phyloP scores from a whole-genome alignment of 2,888 invertebrate genomes.

The Hipparchia semele region DNA sequence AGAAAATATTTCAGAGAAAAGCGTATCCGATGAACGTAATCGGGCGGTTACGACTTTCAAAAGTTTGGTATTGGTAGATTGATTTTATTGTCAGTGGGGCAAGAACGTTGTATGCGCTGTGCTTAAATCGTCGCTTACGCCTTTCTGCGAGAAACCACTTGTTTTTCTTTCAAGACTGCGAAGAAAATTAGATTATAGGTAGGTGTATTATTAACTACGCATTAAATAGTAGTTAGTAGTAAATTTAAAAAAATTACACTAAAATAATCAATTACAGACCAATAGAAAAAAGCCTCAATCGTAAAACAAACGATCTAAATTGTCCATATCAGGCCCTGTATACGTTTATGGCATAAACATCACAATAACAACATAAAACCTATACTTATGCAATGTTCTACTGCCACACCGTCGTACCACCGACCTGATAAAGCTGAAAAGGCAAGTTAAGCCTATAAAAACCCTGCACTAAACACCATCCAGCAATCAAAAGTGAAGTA shows the following conservation, averaged over 20 bases:
- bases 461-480: slow-evolving; percentile 80
- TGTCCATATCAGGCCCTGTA: slow-evolving; percentile 76
- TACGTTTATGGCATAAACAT: slow-evolving; percentile 80
- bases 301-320: slow-evolving; percentile 69
- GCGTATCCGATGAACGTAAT: too few relatives aligned
- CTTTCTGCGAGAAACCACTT: too few relatives aligned
- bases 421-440: slow-evolving; percentile 84
- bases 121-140: too few relatives aligned
- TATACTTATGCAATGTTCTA: slow-evolving; percentile 82
- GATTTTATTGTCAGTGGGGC: too few relatives aligned
- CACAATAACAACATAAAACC: slow-evolving; percentile 82
- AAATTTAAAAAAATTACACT: slow-evolving; percentile 14
- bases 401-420: slow-evolving; percentile 79
- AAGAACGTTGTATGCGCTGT: too few relatives aligned
- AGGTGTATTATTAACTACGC: neutral
- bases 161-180: too few relatives aligned
- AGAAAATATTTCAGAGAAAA: too few relatives aligned
- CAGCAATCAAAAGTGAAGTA: slow-evolving; percentile 73
- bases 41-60: too few relatives aligned
- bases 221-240: neutral
- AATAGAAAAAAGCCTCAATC: slow-evolving; percentile 66
- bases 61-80: too few relatives aligned
- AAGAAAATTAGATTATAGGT: too few relatives aligned
- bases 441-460: slow-evolving; percentile 83
- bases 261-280: slow-evolving; percentile 54